A percentile compares a stretch with the other conserved stretches of the same genome.
Conservation (phyloP, 2,888 invertebrate species). For the Drosophila paramelanica region DNA sequence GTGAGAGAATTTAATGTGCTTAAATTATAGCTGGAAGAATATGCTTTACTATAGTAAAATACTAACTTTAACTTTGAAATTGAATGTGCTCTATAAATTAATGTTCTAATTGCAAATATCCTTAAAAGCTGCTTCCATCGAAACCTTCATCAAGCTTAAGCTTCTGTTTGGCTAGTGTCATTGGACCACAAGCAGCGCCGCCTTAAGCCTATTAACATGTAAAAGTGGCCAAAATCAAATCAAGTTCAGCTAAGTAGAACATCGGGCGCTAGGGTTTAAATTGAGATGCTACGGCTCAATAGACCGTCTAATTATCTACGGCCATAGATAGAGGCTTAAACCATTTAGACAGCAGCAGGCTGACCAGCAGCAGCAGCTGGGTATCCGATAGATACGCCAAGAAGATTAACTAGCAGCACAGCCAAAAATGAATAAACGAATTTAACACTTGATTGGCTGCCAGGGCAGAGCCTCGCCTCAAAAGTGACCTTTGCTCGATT, state of each 20-base stretch:
- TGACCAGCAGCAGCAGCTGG: slow-evolving; percentile 15
- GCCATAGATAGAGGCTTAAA: slow-evolving; percentile 22
- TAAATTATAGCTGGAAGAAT: neutral
- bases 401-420: slow-evolving; percentile 63
- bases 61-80: neutral
- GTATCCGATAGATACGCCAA: slow-evolving; percentile 30
- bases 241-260: slow-evolving; percentile 62
- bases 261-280: slow-evolving; percentile 11
- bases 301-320: slow-evolving; percentile 68
- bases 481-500: slow-evolving; percentile 28
- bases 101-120: too few relatives aligned
- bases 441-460: slow-evolving; percentile 72
- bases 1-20: neutral
- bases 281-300: slow-evolving; percentile 63
- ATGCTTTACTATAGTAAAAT: neutral
- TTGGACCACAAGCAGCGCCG: neutral
- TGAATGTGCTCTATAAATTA: too few relatives aligned
- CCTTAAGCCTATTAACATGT: slow-evolving; percentile 13
- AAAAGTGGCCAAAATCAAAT: slow-evolving; percentile 57
- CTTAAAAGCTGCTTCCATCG: neutral
- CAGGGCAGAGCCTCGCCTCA: neutral
- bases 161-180: slow-evolving; percentile 3
- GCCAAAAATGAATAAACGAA: slow-evolving; percentile 64
- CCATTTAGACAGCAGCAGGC: slow-evolving; percentile 22
- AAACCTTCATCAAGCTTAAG: too few relatives aligned